These are phyloP conservation scores for Holocentrus rufus DNA, from an alignment of 2,797 vertebrate species.

Conservation along the genomic window DNA sequence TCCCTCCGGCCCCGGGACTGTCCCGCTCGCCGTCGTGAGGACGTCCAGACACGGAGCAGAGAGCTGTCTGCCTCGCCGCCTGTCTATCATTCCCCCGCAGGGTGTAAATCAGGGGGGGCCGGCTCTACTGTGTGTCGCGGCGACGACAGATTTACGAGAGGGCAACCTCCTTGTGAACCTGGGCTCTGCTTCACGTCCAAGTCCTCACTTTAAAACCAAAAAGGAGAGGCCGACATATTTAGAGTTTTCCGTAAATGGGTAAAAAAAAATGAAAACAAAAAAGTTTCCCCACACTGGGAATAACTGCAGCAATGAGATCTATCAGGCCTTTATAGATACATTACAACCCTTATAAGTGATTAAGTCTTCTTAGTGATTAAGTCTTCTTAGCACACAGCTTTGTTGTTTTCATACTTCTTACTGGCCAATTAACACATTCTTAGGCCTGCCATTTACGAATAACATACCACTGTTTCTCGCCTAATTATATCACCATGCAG, in stretches of 20 bases:
- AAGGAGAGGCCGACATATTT: slow-evolving; percentile 23
- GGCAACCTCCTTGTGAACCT: slow-evolving; percentile 74
- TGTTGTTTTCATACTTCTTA: neutral
- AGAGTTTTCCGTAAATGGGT: slow-evolving; percentile 31
- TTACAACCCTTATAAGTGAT: neutral
- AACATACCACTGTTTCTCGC: too few relatives aligned
- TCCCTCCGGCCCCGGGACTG: neutral
- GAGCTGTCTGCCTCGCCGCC: slow-evolving; percentile 55
- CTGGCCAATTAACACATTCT: too few relatives aligned
- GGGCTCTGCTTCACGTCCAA: slow-evolving; percentile 53
- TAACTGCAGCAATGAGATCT: neutral
- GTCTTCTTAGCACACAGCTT: neutral
- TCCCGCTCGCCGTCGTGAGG: slow-evolving; percentile 10
- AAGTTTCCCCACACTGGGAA: neutral
- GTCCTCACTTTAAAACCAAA: slow-evolving; percentile 32
- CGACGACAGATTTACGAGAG: slow-evolving; percentile 80
- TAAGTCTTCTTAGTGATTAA: neutral
- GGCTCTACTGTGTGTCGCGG: slow-evolving; percentile 59
- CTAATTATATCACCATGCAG: too few relatives aligned
- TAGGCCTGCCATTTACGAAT: too few relatives aligned
- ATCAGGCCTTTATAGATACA: neutral
- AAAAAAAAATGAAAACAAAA: slow-evolving; percentile 8
- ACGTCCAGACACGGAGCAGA: slow-evolving; percentile 50
- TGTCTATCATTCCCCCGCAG: slow-evolving; percentile 76
- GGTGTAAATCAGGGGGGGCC: slow-evolving; percentile 73